phyloP scores from a whole-genome alignment of 2,888 invertebrate species.

The Oasisia sp. region DNA sequence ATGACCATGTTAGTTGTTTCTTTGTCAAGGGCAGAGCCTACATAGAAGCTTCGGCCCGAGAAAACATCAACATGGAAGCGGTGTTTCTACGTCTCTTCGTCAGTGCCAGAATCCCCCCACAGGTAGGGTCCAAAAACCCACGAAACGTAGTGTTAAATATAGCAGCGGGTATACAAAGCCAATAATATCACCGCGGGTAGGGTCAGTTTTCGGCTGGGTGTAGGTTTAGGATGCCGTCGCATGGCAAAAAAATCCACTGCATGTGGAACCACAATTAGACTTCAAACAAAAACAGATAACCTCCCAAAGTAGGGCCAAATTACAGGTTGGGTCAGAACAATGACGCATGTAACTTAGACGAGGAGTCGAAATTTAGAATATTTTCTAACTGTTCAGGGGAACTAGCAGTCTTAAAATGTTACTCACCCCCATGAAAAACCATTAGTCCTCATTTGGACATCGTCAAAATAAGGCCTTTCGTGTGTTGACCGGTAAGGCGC shows the following conservation, averaged over 20 bases:
- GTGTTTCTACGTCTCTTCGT: conserved; percentile 87
- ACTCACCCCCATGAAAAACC: no score
- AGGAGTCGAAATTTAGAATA: no score
- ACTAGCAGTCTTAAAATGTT: no score
- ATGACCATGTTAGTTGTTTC: background rate
- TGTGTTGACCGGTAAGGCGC: no score
- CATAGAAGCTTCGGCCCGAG: conserved; percentile 72
- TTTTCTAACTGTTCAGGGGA: no score
- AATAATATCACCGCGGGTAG: background rate
- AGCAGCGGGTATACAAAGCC: background rate
- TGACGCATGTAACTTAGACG: background rate
- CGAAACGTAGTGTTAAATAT: background rate
- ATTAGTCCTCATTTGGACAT: no score
- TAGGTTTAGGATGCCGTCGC: background rate
- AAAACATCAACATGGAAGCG: conserved; percentile 83
- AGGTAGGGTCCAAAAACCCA: conserved; percentile 52
- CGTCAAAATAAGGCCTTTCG: no score
- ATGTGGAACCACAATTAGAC: background rate
- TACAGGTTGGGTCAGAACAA: background rate
- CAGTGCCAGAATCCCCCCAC: conserved; percentile 70
- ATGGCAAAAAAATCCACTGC: background rate
- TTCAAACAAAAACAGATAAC: background rate
- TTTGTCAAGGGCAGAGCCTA: background rate
- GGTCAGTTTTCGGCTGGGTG: background rate
- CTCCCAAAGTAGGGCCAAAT: background rate